Evolutionary conservation across 2,113 vertebrate species (phyloP), one percentile per base, ranked within the genome.

Genomic region (Progne subis): DNA sequence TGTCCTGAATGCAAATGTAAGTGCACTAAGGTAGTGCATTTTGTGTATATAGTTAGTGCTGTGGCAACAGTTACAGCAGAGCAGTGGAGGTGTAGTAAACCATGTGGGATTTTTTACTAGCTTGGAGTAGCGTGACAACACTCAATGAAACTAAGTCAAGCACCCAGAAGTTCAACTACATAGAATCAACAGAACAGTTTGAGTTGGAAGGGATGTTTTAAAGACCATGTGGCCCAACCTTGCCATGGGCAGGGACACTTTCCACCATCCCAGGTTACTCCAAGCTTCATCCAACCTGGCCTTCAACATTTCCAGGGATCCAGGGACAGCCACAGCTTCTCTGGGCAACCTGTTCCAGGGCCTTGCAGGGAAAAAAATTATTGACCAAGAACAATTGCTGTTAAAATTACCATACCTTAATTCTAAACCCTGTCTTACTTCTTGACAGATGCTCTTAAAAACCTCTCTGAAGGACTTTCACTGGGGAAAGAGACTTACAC

Each of bases 241-340:
- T 80, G 50, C 1, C 32, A 21, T 15, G 16, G 28, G 10, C 28
- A 68, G 28, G 53, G 53, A 31, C 29, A 46, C 0, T 8, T 76
- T 18, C 29, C 14, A 41, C 19, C 3, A 2, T 14, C 9, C 19
- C n/a, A 47, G 39, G 4, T 3, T 25, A 9, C 17, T 61, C 20
- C 18, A 47, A 47, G 18, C 3, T 4, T 0, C 0, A 0, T 53
- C n/a, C 39, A 82, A 0, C 9, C 29, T 26, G 47, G 28, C 11
- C 41, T 61, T 41, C n/a, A 12, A 12, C 47, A 23, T 29, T 34
- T 26, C 6, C 47, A 83, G 47, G 63, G 24, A 34, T 61, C 37
- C 37, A 37, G 39, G 11, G 3, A 6, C 47, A 82, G 16, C 14
- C 47, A 20, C n/a, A 61, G 79, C 41, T 69, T 37, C 47, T 63